Base-by-base conservation (phyloP, 2,888 invertebrate genomes). In the Nomada flava region DNA sequence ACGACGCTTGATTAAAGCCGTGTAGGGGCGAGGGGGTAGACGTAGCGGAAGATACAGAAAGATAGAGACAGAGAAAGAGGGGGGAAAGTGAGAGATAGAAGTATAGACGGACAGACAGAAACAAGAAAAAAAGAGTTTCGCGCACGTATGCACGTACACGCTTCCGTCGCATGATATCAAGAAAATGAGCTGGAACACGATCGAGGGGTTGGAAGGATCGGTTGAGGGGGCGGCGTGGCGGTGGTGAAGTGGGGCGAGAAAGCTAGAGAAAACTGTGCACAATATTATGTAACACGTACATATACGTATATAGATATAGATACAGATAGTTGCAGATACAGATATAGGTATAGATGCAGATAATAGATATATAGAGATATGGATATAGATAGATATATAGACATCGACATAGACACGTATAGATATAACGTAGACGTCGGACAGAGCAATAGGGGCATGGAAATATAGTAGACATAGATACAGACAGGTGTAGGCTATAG, bases 271-370 rank as follows among this genome's bases (percentile, higher is more conserved):
- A 75, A 75, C 42, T 68, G 57, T 72, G 57, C 67, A 73, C 68
- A 59, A 65, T 68, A 50, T 69, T 55, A 74, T 60, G 73, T 62
- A 78, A 78, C 74, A 70, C 55, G 68, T 69, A 81, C 36, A 55
- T 63, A 23, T 75, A 83, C 13, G 59, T 59, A 64, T 50, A 74
- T 63, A 78, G 42, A 73, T 60, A 72, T 60, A 44, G n/a, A 64
- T 64, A n/a, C 36, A 74, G 68, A 65, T 13, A 67, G 64, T 65
- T 36, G 64, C 62, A 72, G 64, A 59, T 42, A 63, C 53, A 65
- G 68, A n/a, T 57, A 65, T 15, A 70, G 64, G 65, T 36, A 64
- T 67, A 72, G 64, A 59, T 42, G 68, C 53, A 65, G 60, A 60
- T 68, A 72, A 59, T 65, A 81, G 53, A 53, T 74, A 70, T 50